Percentiles rank a stretch among this genome's conserved stretches.
Evolutionary conservation across 1,140 invertebrate species (phyloP).

Genomic region (Apis laboriosa): DNA sequence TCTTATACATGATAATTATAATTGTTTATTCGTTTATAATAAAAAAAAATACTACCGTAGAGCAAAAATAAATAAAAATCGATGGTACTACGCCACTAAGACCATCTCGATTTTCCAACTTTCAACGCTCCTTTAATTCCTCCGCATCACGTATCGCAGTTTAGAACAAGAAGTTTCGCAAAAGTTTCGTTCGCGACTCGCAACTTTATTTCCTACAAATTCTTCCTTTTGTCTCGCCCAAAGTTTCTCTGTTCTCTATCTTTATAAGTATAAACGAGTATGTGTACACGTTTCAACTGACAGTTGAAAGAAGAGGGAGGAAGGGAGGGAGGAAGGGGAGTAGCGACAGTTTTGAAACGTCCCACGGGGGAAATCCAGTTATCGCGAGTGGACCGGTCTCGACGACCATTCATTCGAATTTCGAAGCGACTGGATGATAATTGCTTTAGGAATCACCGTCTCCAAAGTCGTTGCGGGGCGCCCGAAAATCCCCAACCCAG

Average conservation of each 20-base stretch:
- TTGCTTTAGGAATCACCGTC: constrained; percentile 51
- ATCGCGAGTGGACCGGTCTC: constrained; percentile 47
- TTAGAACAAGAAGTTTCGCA: constrained; percentile 1
- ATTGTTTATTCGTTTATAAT: too few species aligned
- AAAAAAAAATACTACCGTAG: background rate
- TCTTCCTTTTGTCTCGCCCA: background rate
- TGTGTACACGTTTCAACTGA: background rate
- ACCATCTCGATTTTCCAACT: background rate
- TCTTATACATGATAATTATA: too few species aligned
- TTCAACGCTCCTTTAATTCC: background rate
- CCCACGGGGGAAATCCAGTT: constrained; percentile 52
- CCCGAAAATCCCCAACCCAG: constrained; percentile 13
- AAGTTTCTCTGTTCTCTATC: background rate
- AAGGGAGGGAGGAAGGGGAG: too few species aligned
- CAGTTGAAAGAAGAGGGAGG: constrained; percentile 8
- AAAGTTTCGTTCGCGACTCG: background rate
- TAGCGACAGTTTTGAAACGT: constrained; percentile 34
- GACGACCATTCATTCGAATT: constrained; percentile 29
- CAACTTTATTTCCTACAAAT: constrained; percentile 4
- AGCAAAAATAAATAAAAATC: background rate
- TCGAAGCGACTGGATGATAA: constrained; percentile 40
- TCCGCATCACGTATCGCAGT: constrained; percentile 10
- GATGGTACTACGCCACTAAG: background rate
- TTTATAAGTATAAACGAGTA: too few species aligned
- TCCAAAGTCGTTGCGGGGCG: constrained; percentile 7